phyloP scores from a whole-genome alignment of 2,888 invertebrate genomes.

The Ophioninae sp. region DNA sequence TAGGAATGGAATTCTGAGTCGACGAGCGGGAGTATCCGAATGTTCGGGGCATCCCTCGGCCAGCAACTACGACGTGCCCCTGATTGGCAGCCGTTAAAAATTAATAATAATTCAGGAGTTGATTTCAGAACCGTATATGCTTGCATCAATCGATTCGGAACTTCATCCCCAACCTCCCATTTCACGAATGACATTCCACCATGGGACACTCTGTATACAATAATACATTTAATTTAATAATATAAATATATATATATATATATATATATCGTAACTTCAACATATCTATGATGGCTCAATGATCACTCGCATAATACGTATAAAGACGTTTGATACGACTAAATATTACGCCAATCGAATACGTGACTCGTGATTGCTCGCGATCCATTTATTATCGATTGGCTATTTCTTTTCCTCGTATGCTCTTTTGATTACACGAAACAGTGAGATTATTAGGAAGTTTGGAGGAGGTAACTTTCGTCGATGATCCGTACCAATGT shows the following conservation, averaged over 20 bases:
- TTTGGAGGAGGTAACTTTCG: constrained; percentile 32
- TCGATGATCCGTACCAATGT: constrained; percentile 61
- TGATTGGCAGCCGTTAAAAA: no score
- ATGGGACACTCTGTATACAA: no score
- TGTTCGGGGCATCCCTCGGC: no score
- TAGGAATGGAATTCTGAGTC: no score
- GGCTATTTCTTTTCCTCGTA: constrained; percentile 53
- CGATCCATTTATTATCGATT: constrained; percentile 51
- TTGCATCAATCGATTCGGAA: no score
- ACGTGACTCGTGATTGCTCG: constrained; percentile 42
- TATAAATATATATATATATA: neutral
- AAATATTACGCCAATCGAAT: constrained; percentile 31
- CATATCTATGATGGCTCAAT: neutral
- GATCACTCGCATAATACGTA: neutral
- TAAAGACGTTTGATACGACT: constrained; percentile 12
- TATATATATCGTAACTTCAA: neutral
- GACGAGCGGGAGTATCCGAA: no score
- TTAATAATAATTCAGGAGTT: no score
- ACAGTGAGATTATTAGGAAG: constrained; percentile 53
- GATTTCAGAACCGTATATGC: no score
- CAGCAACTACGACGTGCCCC: no score
- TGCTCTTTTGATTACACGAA: constrained; percentile 59
- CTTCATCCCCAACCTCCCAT: no score
- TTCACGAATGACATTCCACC: no score
- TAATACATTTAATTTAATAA: neutral